Evolutionary conservation across 1,140 invertebrate genomes (phyloP).

Genomic region (Meloidogyne hapla): DNA sequence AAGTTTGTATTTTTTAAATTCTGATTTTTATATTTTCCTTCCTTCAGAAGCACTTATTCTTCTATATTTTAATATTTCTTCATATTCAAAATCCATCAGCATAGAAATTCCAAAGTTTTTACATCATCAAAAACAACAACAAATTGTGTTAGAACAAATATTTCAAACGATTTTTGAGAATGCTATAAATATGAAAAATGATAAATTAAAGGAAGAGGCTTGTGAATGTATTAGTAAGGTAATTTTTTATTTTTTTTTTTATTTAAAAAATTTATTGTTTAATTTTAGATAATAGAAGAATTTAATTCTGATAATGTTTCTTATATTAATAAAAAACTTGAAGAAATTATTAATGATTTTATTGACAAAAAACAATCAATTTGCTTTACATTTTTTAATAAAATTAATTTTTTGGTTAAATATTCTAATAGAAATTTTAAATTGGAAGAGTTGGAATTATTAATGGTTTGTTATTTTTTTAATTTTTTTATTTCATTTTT

Average conservation of each 20-base stretch:
- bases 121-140: neutral
- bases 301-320: neutral
- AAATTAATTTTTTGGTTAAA: constrained; percentile 12
- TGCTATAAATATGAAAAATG: constrained; percentile 2
- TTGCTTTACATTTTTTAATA: constrained; percentile 17
- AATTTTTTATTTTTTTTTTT: neutral
- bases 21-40: neutral
- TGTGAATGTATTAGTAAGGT: constrained; percentile 1
- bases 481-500: neutral
- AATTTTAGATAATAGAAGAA: constrained; percentile 17
- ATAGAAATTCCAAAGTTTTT: constrained; percentile 13
- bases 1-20: neutral
- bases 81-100: neutral
- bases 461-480: neutral
- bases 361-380: constrained; percentile 12
- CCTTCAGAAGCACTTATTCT: neutral
- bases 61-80: neutral
- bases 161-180: neutral
- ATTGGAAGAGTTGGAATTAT: constrained; percentile 5
- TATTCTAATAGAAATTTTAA: constrained; percentile 5
- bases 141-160: neutral
- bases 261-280: neutral
- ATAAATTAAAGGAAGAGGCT: neutral
- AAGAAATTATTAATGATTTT: constrained; percentile 13
- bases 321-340: constrained; percentile 14